phyloP scores from a whole-genome alignment of 2,113 vertebrate species.

The Atrichornis clamosus region DNA sequence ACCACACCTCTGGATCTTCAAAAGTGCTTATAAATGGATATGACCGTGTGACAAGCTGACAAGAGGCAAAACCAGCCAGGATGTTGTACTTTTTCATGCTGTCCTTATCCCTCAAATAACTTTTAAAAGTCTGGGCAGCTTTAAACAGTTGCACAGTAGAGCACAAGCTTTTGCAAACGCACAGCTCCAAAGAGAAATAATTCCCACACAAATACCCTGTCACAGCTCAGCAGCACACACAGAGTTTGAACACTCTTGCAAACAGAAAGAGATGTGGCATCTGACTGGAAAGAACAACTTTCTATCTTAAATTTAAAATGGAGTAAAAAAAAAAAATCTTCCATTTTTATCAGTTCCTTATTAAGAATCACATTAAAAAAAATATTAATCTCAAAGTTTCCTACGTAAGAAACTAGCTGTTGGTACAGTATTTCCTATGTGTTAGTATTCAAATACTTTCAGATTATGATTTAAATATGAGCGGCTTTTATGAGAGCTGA shows the following conservation, averaged over 20 bases:
- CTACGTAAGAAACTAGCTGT: background rate
- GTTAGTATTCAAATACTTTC: background rate
- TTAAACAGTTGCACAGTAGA: background rate
- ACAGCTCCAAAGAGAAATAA: background rate
- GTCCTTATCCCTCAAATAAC: background rate
- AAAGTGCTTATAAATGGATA: background rate
- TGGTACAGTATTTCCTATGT: background rate
- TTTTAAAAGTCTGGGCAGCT: background rate
- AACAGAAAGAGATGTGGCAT: background rate
- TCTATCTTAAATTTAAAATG: background rate
- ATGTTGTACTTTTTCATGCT: background rate
- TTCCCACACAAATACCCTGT: background rate
- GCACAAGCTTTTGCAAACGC: background rate
- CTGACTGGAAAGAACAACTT: background rate
- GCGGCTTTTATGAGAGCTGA: constrained; percentile 37
- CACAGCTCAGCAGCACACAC: background rate
- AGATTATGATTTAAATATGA: constrained; percentile 48
- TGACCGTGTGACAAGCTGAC: background rate
- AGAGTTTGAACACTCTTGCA: background rate
- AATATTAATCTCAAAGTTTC: background rate
- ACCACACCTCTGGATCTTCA: background rate
- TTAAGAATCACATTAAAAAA: background rate
- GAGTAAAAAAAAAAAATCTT: background rate
- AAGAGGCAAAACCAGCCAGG: background rate
- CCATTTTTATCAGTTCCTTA: background rate